These are phyloP conservation scores for Mythimna vitellina DNA, from an alignment of 2,888 invertebrate genomes.

Conservation along the genomic window DNA sequence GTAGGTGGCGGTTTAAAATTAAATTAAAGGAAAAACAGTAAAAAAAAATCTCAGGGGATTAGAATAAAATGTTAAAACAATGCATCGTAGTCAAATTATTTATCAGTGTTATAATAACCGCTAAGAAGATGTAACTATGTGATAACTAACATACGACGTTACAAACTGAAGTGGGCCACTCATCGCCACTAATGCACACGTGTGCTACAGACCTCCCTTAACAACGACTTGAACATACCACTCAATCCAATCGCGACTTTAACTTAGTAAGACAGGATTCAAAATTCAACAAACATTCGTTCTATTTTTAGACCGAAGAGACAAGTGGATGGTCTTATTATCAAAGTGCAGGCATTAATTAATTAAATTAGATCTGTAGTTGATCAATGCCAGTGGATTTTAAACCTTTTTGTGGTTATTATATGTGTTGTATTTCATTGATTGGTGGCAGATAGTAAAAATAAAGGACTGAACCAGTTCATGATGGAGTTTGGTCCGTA, in stretches of 20 bases:
- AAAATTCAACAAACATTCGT: conserved; percentile 32
- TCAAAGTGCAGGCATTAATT: conserved; percentile 73
- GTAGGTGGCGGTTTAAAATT: too few species aligned
- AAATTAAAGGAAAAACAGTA: too few species aligned
- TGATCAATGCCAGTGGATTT: conserved; percentile 13
- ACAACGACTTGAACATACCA: conserved; percentile 34
- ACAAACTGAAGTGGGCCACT: conserved; percentile 50
- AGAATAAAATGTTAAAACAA: too few species aligned
- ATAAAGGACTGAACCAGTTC: conserved; percentile 52
- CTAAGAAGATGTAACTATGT: conserved; percentile 8
- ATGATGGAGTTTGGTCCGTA: conserved; percentile 41
- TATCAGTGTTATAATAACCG: conserved; percentile 12
- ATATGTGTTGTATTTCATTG: conserved; percentile 42
- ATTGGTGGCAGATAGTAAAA: conserved; percentile 43
- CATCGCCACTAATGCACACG: conserved; percentile 54
- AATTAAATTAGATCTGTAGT: conserved; percentile 68
- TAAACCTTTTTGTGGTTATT: background rate
- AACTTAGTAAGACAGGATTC: conserved; percentile 40
- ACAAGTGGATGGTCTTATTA: conserved; percentile 72
- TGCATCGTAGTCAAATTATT: too few species aligned
- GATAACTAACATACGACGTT: conserved; percentile 25
- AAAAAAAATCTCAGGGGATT: too few species aligned
- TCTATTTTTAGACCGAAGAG: conserved; percentile 65
- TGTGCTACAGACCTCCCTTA: conserved; percentile 59
- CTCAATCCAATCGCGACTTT: conserved; percentile 53